Conservation (phyloP, 2,113 vertebrate species). For the Chrysemys picta region DNA sequence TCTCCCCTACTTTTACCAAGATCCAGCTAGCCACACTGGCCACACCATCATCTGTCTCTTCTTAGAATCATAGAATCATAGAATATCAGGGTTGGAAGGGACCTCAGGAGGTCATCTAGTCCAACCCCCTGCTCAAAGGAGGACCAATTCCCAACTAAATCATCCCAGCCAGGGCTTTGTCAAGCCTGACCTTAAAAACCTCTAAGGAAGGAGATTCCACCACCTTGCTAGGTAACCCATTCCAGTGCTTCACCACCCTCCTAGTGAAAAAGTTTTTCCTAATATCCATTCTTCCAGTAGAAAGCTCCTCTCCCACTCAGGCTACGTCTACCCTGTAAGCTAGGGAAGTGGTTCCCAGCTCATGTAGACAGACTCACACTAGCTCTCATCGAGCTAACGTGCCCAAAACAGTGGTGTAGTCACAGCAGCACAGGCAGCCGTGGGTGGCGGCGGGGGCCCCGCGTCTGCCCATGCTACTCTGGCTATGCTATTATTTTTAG, state of each 20-base stretch:
- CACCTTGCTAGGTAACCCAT: no score
- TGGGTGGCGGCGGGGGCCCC: background rate
- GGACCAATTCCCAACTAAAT: no score
- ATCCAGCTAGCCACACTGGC: background rate
- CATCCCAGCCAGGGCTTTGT: no score
- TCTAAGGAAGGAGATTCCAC: no score
- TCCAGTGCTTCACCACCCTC: no score
- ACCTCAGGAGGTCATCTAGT: no score
- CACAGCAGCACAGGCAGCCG: background rate
- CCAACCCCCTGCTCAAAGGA: no score
- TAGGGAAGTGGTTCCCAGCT: background rate
- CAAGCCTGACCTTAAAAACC: no score
- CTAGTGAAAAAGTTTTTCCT: no score
- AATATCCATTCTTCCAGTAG: no score
- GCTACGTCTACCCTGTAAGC: background rate
- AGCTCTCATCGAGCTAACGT: background rate
- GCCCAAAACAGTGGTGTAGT: background rate
- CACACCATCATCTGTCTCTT: background rate
- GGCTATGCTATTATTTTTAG: background rate
- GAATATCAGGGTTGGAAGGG: no score
- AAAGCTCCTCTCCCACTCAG: background rate
- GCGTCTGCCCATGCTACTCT: background rate
- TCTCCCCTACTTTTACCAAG: background rate
- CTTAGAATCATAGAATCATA: no score
- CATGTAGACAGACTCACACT: background rate